Conservation (phyloP, 2,113 vertebrate species). For the Leptobrachium leishanense region DNA sequence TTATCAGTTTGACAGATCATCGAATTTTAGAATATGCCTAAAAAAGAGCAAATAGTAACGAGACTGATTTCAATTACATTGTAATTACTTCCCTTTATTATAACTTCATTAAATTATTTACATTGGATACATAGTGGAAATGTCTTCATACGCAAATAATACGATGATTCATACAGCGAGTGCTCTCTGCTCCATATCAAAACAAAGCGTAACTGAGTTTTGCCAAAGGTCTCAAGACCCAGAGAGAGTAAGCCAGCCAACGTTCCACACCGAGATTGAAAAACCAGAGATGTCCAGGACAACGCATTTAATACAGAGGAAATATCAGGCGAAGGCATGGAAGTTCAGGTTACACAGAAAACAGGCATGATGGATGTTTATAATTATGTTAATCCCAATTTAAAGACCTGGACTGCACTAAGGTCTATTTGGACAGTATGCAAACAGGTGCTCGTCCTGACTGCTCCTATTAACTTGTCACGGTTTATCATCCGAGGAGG, state of each 20-base stretch:
- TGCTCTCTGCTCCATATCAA: too few relatives aligned
- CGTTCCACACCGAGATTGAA: conserved; percentile 31
- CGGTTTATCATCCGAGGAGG: neutral
- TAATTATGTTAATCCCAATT: conserved; percentile 30
- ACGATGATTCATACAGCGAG: neutral
- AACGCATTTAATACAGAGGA: conserved; percentile 21
- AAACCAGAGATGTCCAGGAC: conserved; percentile 22
- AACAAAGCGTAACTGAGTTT: neutral
- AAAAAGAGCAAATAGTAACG: too few relatives aligned
- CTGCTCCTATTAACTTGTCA: conserved; percentile 38
- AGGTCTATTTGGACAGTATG: conserved; percentile 13
- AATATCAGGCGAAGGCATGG: conserved; percentile 20
- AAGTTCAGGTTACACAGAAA: conserved; percentile 34
- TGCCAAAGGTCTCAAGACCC: conserved; percentile 26
- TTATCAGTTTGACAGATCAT: too few relatives aligned
- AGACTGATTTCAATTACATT: too few relatives aligned
- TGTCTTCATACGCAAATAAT: too few relatives aligned
- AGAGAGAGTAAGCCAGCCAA: conserved; percentile 24
- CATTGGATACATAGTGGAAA: too few relatives aligned
- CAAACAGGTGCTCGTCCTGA: conserved; percentile 26
- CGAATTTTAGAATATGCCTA: too few relatives aligned
- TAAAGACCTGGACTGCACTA: conserved; percentile 8
- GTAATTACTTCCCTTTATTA: too few relatives aligned
- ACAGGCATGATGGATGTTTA: conserved; percentile 31
- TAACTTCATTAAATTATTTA: too few relatives aligned